Evolutionary conservation across 2,888 invertebrate species (phyloP), one percentile per base, ranked within the genome.

Genomic region (Tillus elongatus): DNA sequence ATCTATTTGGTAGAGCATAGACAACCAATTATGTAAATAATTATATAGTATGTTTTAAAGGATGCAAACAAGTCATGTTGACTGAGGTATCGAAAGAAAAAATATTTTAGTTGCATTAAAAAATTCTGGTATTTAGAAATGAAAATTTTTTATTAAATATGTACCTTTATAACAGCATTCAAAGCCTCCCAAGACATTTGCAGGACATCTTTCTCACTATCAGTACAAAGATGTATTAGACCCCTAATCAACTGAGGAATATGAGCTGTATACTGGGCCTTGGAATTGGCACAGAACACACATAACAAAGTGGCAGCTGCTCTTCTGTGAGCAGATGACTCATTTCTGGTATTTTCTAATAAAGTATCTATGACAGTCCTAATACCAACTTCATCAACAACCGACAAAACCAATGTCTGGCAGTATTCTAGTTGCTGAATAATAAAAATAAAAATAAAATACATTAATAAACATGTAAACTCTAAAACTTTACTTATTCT

Each of bases 101-200:
- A n/a, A n/a, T n/a, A n/a, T n/a, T n/a, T n/a, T n/a, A n/a, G n/a
- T n/a, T n/a, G n/a, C n/a, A n/a, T n/a, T n/a, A n/a, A n/a, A n/a
- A n/a, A n/a, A n/a, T n/a, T n/a, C n/a, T n/a, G n/a, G n/a, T n/a
- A n/a, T n/a, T n/a, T n/a, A n/a, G n/a, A n/a, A n/a, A n/a, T n/a
- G n/a, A n/a, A n/a, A n/a, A n/a, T n/a, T n/a, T n/a, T n/a, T n/a
- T n/a, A n/a, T n/a, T 11, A 33, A 8, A 2, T 9, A 36, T 33
- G 44, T 53, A 77, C 77, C 70, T 88, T 88, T 3, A 88, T 87
- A 44, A 97, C 82, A 8, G 92, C 86, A 60, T 79, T 75, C 14
- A 97, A 73, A 32, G 93, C 92, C 60, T 92, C 92, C 86, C 95
- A 92, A 15, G 88, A 82, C 68, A 87, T 80, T 50, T 83, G 77